Evolutionary conservation across 2,888 invertebrate species (phyloP), one percentile per base, ranked within the genome.

Genomic region (Drosophila greeni): DNA sequence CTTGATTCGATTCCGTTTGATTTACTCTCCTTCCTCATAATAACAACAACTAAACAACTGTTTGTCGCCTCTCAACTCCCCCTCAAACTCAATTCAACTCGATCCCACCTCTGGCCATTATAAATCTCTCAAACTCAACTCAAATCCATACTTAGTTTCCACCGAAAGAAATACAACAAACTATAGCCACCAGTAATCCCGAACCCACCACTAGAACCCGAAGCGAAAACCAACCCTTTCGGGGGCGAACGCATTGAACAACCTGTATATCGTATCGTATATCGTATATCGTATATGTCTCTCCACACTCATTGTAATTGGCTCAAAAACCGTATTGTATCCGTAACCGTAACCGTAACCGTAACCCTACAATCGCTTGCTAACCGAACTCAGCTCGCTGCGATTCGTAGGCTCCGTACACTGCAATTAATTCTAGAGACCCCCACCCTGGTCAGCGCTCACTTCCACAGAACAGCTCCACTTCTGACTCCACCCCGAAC

Each of bases 1-100:
- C 55, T 74, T 75, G 66, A 81, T 81, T 81, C 70, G 59, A 67
- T 76, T 76, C 60, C 60, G 79, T 76, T 76, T 82, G 53, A 76
- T 76, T 79, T 79, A 68, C 36, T 66, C 66, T 62, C 62, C 66
- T 74, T 80, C 77, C 76, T 59, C 75, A 73, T 65, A 79, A 66
- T 79, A 73, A 42, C 57, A 64, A 70, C 70, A 75, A 70, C 72
- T 76, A 62, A 54, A 66, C 72, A 75, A 77, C 64, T 51, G 78
- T 79, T 69, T 84, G 75, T 79, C 73, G 76, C 64, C 74, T 69
- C 73, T 48, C 55, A 70, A 71, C 67, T 76, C 59, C 61, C 53
- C 18, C n/a, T n/a, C 31, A 18, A 42, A 24, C 23, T 23, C 42
- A 59, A 60, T 56, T 55, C 51, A 60, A 65, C 51, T 71, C 51